Percentiles rank a stretch among this genome's conserved stretches.
Evolutionary conservation across 1,140 invertebrate species (phyloP).

Genomic region (Drosophila takahashii): DNA sequence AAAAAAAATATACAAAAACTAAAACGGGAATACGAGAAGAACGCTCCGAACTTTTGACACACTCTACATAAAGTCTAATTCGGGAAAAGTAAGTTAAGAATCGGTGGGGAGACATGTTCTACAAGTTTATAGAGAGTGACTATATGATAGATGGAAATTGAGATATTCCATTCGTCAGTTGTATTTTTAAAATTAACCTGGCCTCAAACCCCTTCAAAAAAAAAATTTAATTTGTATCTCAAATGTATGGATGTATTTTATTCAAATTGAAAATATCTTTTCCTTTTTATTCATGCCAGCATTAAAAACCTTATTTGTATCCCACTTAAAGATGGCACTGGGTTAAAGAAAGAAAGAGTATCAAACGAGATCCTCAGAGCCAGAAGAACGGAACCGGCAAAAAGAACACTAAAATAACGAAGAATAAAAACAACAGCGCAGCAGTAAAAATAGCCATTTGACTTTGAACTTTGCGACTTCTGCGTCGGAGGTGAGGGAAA

Average conservation of each 20-base stretch:
- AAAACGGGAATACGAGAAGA: constrained; percentile 23
- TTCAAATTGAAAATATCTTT: too few species aligned
- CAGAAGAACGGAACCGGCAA: constrained; percentile 27
- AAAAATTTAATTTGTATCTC: too few species aligned
- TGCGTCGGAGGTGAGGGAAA: constrained; percentile 38
- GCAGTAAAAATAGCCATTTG: constrained; percentile 68
- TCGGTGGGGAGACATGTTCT: not conserved
- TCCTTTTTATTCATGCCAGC: too few species aligned
- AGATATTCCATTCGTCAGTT: too few species aligned
- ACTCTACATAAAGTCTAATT: constrained; percentile 20
- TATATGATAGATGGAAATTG: too few species aligned
- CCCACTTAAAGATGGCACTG: not conserved
- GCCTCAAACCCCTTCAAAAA: too few species aligned
- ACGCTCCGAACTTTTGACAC: constrained; percentile 20
- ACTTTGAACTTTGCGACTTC: constrained; percentile 68
- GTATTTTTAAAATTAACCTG: too few species aligned
- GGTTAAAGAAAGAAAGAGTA: constrained; percentile 26
- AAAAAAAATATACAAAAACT: constrained; percentile 33
- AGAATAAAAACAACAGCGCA: constrained; percentile 38
- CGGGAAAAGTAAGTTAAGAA: not conserved
- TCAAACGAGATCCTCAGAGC: constrained; percentile 27
- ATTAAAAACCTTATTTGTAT: not conserved
- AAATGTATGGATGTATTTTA: too few species aligned
- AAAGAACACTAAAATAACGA: constrained; percentile 14
- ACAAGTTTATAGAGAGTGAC: too few species aligned